Percentiles rank a stretch among this genome's conserved stretches.
These are phyloP conservation scores for Cydia pomonella DNA, from an alignment of 1,140 invertebrate genomes.

Conservation along the genomic window DNA sequence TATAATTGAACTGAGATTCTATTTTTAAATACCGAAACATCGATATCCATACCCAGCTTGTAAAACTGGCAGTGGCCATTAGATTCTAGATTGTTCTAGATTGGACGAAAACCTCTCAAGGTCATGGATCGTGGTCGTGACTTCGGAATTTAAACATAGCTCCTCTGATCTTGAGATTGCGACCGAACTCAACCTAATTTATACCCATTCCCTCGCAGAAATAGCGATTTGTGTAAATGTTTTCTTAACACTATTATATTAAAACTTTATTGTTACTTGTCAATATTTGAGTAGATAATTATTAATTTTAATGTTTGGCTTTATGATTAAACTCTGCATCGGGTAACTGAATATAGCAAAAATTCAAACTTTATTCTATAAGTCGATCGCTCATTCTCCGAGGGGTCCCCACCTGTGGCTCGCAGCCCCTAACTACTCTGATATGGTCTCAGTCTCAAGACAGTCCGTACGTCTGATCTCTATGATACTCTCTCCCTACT, in stretches of 20 bases:
- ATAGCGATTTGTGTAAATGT: slow-evolving; percentile 74
- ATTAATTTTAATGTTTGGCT: slow-evolving; percentile 19
- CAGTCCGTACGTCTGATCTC: slow-evolving; percentile 74
- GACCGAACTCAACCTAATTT: slow-evolving; percentile 65
- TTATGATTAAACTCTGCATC: slow-evolving; percentile 17
- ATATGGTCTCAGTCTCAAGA: slow-evolving; percentile 80
- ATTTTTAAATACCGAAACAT: slow-evolving; percentile 63
- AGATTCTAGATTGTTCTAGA: not conserved
- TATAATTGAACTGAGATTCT: slow-evolving; percentile 62
- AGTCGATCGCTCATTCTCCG: slow-evolving; percentile 75
- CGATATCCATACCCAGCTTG: not conserved
- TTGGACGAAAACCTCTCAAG: not conserved
- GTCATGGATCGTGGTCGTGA: not conserved
- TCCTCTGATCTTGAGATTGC: slow-evolving; percentile 75
- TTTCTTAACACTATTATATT: slow-evolving; percentile 70
- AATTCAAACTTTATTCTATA: slow-evolving; percentile 36
- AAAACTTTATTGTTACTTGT: slow-evolving; percentile 58
- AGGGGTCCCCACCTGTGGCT: slow-evolving; percentile 59
- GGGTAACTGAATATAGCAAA: slow-evolving; percentile 27
- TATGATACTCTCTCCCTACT: slow-evolving; percentile 76
- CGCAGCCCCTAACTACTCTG: slow-evolving; percentile 66
- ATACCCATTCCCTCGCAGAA: slow-evolving; percentile 73
- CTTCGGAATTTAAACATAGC: slow-evolving; percentile 61
- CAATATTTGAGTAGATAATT: slow-evolving; percentile 38
- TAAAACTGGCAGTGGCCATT: not conserved